Conservation (phyloP, 2,113 vertebrate genomes). For the Cebidichthys violaceus region DNA sequence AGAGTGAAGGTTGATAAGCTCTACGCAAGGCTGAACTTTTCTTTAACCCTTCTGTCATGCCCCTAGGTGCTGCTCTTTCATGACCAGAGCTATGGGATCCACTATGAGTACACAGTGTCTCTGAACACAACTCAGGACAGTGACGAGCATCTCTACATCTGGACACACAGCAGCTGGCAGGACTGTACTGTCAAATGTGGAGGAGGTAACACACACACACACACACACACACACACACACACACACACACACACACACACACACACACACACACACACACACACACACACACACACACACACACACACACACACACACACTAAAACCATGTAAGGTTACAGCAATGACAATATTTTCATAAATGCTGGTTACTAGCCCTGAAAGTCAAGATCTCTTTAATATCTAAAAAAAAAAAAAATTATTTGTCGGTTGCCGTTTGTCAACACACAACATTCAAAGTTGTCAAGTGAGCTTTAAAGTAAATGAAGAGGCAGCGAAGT, state of each 20-base stretch:
- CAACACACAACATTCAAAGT: too few species aligned
- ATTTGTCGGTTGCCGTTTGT: too few species aligned
- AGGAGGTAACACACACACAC: constrained; percentile 86
- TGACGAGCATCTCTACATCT: constrained; percentile 88
- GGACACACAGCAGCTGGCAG: constrained; percentile 97
- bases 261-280: constrained; percentile 16
- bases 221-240: not conserved
- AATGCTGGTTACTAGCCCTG: not conserved
- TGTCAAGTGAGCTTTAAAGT: too few species aligned
- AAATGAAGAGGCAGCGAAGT: too few species aligned
- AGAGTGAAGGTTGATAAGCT: constrained; percentile 17
- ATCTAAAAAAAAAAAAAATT: too few species aligned
- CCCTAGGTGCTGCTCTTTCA: constrained; percentile 95
- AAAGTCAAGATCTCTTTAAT: not conserved
- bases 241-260: constrained; percentile 14
- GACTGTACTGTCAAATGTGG: constrained; percentile 94
- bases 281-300: constrained; percentile 21
- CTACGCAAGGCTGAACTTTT: not conserved
- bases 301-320: not conserved
- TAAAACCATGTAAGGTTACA: not conserved
- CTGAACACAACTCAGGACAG: constrained; percentile 87
- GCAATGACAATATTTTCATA: constrained; percentile 1
- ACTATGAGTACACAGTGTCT: constrained; percentile 97
- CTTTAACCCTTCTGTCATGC: constrained; percentile 2
- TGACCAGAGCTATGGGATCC: constrained; percentile 95